Conservation (phyloP, 2,888 invertebrate genomes). For the Dichetophora obliterata region DNA sequence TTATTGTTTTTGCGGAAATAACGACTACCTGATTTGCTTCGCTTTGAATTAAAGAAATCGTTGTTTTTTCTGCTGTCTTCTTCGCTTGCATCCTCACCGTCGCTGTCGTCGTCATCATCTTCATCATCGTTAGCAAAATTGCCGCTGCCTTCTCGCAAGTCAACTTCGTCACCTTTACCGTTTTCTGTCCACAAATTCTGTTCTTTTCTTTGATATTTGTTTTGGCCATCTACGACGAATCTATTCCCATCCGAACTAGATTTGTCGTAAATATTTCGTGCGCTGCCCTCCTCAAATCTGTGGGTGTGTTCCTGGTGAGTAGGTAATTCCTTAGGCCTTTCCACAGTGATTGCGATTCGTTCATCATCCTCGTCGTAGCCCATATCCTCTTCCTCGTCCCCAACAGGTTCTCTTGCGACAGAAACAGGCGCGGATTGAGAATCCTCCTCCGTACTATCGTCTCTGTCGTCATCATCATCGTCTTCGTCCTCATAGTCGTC, state of each 20-base stretch:
- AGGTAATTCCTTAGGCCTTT: conserved; percentile 56
- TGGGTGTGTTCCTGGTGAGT: conserved; percentile 57
- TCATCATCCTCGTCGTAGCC: conserved; percentile 68
- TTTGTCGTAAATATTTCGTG: conserved; percentile 44
- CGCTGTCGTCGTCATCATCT: conserved; percentile 65
- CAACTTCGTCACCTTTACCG: conserved; percentile 55
- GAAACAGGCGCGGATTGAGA: conserved; percentile 34
- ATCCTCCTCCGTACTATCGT: conserved; percentile 43
- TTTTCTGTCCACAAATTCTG: conserved; percentile 59
- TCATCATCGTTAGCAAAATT: conserved; percentile 67
- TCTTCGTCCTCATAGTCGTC: conserved; percentile 57
- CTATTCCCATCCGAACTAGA: conserved; percentile 52
- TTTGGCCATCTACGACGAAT: conserved; percentile 61
- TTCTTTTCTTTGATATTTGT: conserved; percentile 56
- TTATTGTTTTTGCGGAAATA: conserved; percentile 69
- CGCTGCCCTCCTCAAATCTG: conserved; percentile 61
- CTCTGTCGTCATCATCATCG: conserved; percentile 47
- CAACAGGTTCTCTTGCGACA: conserved; percentile 37
- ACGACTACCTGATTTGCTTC: conserved; percentile 61
- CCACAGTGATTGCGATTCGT: conserved; percentile 58
- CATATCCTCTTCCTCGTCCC: conserved; percentile 62
- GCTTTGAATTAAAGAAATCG: conserved; percentile 64
- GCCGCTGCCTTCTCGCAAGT: conserved; percentile 66
- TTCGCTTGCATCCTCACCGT: conserved; percentile 62
- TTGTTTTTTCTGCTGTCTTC: conserved; percentile 58